Evolutionary conservation across 2,888 invertebrate species (phyloP), one percentile per base, ranked within the genome.

Genomic region (Eremobia ochroleuca): DNA sequence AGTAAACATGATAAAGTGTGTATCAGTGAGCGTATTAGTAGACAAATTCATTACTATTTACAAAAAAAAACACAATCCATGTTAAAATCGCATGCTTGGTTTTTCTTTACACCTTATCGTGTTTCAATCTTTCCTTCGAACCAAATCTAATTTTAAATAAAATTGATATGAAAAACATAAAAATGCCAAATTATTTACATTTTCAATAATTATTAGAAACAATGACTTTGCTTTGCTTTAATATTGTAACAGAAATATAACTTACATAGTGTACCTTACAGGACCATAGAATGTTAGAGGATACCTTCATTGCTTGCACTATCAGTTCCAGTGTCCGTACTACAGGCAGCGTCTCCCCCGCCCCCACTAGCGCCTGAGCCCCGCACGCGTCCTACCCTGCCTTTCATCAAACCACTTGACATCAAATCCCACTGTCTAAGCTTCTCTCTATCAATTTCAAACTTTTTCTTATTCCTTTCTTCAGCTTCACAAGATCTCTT

Each of bases 371-470:
- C 92, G 88, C 93, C 94, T 87, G 87, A 88, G 87, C 95, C 94
- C 93, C 95, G 94, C 94, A 95, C 95, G 91, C 94, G 93, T 88
- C 94, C 94, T 89, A 88, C 89, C 81, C 93, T 94, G 86, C 92
- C 93, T 90, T 96, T 97, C 97, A 98, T 97, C 89, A 98, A 97
- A 85, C 98, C 98, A 97, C 98, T 98, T 80, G 98, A 98, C 98
- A 98, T 97, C 90, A 98, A 97, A 96, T 98, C 98, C 98, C 98
- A 98, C 92, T 98, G 98, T 73, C 98, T 97, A 89, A 98, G 97
- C 88, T 98, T 98, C 96, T 98, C 98, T 90, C 98, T 97, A 96
- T 98, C 98, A 90, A 98, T 97, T 94, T 98, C 98, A 89, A 97
- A 97, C 73, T 97, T 97, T 95, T 89, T 97, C 89, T 92, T 95